Conservation (phyloP, 2,113 vertebrate species). For the Xiphias gladius region DNA sequence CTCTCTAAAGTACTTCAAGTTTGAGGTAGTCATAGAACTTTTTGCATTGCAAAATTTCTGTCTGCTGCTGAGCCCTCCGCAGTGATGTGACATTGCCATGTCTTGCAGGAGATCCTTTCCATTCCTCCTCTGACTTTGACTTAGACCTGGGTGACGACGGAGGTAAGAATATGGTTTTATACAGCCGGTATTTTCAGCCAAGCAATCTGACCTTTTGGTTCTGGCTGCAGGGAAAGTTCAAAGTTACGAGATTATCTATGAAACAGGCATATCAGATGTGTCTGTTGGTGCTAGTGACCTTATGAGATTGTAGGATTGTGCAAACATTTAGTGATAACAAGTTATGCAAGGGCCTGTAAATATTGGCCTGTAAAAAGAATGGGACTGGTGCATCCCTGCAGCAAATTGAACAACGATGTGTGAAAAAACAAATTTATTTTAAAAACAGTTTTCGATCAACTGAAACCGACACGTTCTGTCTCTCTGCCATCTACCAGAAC, state of each 20-base stretch:
- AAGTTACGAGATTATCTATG: no score
- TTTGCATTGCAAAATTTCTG: neutral
- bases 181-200: neutral
- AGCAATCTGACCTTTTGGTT: no score
- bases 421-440: no score
- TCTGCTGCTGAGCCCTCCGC: neutral
- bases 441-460: neutral
- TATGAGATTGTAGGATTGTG: no score
- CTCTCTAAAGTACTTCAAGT: neutral
- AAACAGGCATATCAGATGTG: no score
- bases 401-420: no score
- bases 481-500: conserved; percentile 26
- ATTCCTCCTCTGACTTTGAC: conserved; percentile 70
- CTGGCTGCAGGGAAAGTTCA: neutral
- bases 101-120: conserved; percentile 62
- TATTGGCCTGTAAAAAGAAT: no score
- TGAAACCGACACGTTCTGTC: neutral
- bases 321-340: no score
- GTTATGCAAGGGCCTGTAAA: no score
- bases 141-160: conserved; percentile 57
- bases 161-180: conserved; percentile 47
- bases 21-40: neutral
- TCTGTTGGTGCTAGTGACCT: no score
- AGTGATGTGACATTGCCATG: fast-evolving
- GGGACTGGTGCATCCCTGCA: no score